Conservation (phyloP, 2,888 invertebrate species). For the Oligia latruncula region DNA sequence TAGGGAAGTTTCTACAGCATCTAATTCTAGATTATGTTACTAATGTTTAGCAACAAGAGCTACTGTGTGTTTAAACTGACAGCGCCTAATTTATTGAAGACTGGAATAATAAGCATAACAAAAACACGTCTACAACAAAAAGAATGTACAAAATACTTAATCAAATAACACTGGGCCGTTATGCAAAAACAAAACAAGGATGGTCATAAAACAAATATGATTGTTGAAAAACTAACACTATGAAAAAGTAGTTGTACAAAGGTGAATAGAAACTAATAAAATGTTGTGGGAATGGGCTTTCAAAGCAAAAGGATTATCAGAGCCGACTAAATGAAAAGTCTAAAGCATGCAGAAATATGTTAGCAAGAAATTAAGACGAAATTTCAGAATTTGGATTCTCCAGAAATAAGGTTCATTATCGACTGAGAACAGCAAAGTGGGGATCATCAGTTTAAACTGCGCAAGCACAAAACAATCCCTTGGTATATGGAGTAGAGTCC, state of each 20-base stretch:
- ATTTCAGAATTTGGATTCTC: constrained; percentile 2
- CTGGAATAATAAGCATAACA: constrained; percentile 28
- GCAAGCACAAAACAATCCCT: constrained; percentile 49
- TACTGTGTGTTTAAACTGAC: constrained; percentile 21
- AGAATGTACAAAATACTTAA: constrained; percentile 22
- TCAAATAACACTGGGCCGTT: constrained; percentile 50
- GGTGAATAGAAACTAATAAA: neutral
- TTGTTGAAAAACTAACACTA: constrained; percentile 8
- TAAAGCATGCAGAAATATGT: constrained; percentile 33
- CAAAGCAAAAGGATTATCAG: constrained; percentile 12
- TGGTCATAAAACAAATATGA: constrained; percentile 22
- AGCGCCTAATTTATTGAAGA: constrained; percentile 26
- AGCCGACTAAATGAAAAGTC: neutral
- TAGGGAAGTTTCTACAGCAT: constrained; percentile 22
- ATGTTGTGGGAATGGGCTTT: constrained; percentile 16
- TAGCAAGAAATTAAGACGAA: constrained; percentile 20
- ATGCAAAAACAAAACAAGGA: constrained; percentile 56
- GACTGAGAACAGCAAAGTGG: constrained; percentile 13
- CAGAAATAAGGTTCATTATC: constrained; percentile 10
- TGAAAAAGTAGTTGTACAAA: neutral
- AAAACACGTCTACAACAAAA: constrained; percentile 38
- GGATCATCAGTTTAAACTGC: constrained; percentile 15
- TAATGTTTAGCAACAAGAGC: neutral
- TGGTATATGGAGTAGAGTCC: constrained; percentile 31
- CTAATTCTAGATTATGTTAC: constrained; percentile 22